Base-by-base conservation (phyloP, 64 coral and sea anemone genomes). In the Dendronephthya gigantea region DNA sequence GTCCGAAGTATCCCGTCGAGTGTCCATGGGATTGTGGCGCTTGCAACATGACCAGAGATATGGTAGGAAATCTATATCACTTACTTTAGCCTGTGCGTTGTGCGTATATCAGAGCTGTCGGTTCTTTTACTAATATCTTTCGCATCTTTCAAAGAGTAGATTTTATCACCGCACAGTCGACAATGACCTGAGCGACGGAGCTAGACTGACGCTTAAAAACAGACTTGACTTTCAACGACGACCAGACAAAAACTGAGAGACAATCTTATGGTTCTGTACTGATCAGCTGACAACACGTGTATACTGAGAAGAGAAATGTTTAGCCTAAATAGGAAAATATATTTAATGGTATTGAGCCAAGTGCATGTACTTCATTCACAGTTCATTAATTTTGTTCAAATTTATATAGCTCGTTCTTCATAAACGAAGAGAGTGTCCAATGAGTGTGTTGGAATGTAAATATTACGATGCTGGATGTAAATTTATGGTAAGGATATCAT, bases 11-110 rank as follows among this genome's bases (percentile, higher is more conserved):
- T 37, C 94, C 94, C 9, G 89, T 97, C 19, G 87, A 84, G 33
- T 97, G 94, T 87, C 94, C 94, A 52, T 65, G 90, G 2, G 90
- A 89, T 7, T 97, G 94, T 49, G 94, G 94, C 50, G 91, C 70
- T 25, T 90, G 50, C 9, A 83, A 88, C 6, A 84, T 97, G 47
- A 97, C 90, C 49, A 97, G 93, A 48, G 91, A 97, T 85, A 83
- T 87, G 94, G 94, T 97, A 84, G 50, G 94, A 72, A 62, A 62
- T 23, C 23, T 52, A 62, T 19, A 62, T n/a, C 17, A n/a, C 8
- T 62, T 25, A 19, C 10, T n/a, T 83, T 22, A 7, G 2, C 10
- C 13, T 36, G 3, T 88, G 49, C 22, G 40, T 30, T 84, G 7
- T 30, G 6, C 2, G 19, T 40, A 11, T 40, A 13, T 35, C 48